These are phyloP conservation scores for Muricea muricata DNA, from an alignment of 92 coral and sea anemone genomes.

Conservation along the genomic window DNA sequence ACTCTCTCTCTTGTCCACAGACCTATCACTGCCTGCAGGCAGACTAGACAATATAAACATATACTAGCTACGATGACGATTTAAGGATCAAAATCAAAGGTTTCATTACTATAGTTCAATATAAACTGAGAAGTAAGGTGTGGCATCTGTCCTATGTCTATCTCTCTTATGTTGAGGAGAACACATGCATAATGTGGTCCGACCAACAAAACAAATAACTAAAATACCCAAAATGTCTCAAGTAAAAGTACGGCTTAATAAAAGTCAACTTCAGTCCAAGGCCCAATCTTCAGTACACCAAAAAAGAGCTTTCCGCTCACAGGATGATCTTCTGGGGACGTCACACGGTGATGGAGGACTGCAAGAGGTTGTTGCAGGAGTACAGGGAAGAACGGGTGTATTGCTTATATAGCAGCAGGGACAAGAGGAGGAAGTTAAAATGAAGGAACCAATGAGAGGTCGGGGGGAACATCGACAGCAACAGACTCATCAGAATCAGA, in stretches of 20 bases:
- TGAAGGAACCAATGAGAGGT: background rate
- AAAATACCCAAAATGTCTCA: background rate
- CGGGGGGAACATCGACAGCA: background rate
- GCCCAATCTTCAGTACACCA: background rate
- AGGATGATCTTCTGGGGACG: background rate
- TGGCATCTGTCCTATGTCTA: no score
- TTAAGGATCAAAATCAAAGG: background rate
- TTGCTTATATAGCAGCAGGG: background rate
- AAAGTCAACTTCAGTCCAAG: background rate
- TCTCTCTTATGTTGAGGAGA: no score
- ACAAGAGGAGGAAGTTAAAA: conserved; percentile 10
- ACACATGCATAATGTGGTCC: background rate
- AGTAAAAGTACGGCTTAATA: background rate
- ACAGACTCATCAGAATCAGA: conserved; percentile 13
- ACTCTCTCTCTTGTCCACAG: background rate
- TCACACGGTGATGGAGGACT: background rate
- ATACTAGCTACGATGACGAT: no score
- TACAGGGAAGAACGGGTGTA: background rate
- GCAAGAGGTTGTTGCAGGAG: background rate
- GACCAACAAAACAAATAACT: background rate
- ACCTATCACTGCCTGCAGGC: no score
- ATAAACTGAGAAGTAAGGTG: no score
- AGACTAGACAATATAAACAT: background rate
- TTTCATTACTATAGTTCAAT: background rate
- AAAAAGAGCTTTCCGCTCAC: background rate